Evolutionary conservation across 2,113 vertebrate genomes (phyloP).

Genomic region (Silurus meridionalis): DNA sequence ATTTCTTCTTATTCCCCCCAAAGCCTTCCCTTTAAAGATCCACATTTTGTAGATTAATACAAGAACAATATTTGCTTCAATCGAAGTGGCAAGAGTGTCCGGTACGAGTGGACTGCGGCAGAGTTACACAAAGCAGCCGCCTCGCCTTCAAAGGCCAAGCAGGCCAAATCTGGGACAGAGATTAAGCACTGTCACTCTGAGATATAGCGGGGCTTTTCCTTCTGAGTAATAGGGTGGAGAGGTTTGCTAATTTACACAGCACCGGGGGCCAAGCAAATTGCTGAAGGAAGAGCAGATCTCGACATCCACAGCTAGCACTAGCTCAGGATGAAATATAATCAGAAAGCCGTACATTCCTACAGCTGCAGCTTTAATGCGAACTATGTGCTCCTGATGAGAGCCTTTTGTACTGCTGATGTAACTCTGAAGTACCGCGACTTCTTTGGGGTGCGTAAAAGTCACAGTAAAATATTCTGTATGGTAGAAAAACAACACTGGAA

Average conservation of each 20-base stretch:
- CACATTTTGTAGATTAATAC: not conserved
- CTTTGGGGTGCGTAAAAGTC: constrained; percentile 3
- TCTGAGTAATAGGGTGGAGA: constrained; percentile 57
- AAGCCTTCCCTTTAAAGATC: constrained; percentile 15
- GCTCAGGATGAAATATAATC: constrained; percentile 50
- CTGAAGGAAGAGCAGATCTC: constrained; percentile 46
- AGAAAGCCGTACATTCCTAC: constrained; percentile 34
- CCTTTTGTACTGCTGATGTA: constrained; percentile 23
- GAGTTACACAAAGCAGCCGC: constrained; percentile 70
- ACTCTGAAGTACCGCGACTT: constrained; percentile 1
- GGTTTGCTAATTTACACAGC: constrained; percentile 52
- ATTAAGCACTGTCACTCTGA: constrained; percentile 57
- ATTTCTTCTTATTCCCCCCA: not conserved
- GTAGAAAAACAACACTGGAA: constrained; percentile 15
- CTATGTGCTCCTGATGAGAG: constrained; percentile 31
- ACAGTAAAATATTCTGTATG: not conserved
- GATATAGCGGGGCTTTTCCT: constrained; percentile 58
- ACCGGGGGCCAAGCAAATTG: constrained; percentile 50
- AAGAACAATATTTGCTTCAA: constrained; percentile 28
- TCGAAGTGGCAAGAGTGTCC: constrained; percentile 55
- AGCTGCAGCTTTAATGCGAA: constrained; percentile 20
- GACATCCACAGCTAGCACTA: constrained; percentile 19
- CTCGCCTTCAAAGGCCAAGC: constrained; percentile 66
- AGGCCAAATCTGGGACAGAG: constrained; percentile 56
- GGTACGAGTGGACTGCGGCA: constrained; percentile 58